Percentiles rank a stretch among this genome's conserved stretches.
phyloP scores from a whole-genome alignment of 1,140 invertebrate species.

The Drosophila novamexicana region DNA sequence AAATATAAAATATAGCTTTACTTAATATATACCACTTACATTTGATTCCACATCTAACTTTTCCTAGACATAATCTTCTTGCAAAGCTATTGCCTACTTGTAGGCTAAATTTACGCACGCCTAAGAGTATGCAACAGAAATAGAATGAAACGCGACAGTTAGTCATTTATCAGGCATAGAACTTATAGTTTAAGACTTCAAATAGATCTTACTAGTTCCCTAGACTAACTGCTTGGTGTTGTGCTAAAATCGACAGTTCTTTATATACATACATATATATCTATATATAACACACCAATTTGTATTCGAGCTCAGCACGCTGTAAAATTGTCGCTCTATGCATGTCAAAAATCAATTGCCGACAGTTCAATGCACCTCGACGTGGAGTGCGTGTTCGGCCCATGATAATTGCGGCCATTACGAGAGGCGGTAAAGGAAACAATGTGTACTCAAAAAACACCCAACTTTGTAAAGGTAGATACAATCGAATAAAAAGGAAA shows the following conservation, averaged over 20 bases:
- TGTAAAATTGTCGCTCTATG: conserved; percentile 18
- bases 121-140: conserved; percentile 6
- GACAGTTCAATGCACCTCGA: conserved; percentile 63
- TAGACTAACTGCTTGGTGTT: not conserved
- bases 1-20: too few species aligned
- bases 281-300: not conserved
- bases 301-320: not conserved
- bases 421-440: conserved; percentile 40
- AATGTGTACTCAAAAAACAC: conserved; percentile 34
- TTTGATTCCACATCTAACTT: too few species aligned
- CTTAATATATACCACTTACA: too few species aligned
- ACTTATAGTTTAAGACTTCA: not conserved
- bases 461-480: conserved; percentile 18
- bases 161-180: not conserved
- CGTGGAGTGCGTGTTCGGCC: conserved; percentile 59
- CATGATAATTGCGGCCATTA: conserved; percentile 68
- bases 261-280: not conserved
- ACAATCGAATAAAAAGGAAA: conserved; percentile 15
- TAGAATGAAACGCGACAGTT: not conserved
- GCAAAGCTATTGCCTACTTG: not conserved
- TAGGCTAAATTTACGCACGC: not conserved
- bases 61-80: too few species aligned
- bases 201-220: not conserved
- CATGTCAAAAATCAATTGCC: conserved; percentile 68
- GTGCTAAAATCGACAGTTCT: not conserved